Evolutionary conservation across 2,113 vertebrate genomes (phyloP).

Genomic region (Mobula birostris): DNA sequence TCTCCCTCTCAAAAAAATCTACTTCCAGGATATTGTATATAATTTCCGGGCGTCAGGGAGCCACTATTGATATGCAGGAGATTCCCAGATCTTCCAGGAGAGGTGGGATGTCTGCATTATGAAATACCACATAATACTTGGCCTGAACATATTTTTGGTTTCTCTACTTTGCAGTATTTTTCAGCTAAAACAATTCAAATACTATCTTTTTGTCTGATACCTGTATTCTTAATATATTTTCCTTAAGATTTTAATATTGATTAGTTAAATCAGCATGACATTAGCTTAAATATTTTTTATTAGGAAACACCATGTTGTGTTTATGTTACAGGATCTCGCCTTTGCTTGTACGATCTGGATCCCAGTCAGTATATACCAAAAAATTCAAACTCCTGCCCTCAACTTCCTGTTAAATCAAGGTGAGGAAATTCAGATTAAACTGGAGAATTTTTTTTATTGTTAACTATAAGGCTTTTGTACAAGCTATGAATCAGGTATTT

Average conservation of each 20-base stretch:
- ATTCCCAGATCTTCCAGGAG: too few species aligned
- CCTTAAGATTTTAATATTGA: background rate
- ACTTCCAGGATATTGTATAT: too few species aligned
- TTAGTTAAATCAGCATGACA: background rate
- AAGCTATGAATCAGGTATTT: background rate
- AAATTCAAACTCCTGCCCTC: conserved; percentile 75
- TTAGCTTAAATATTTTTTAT: background rate
- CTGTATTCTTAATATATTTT: background rate
- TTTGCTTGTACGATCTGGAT: conserved; percentile 81
- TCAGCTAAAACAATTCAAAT: background rate
- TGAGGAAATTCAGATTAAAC: conserved; percentile 47
- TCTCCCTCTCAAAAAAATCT: too few species aligned
- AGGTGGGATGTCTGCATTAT: too few species aligned
- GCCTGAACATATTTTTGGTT: background rate
- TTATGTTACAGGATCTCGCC: conserved; percentile 65
- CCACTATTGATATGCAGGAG: too few species aligned
- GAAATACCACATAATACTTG: background rate
- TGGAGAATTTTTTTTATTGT: too few species aligned
- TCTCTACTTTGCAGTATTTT: background rate
- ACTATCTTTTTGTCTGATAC: background rate
- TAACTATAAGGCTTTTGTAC: background rate
- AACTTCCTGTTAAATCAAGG: conserved; percentile 90
- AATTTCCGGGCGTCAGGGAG: too few species aligned
- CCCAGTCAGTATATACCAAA: conserved; percentile 72
- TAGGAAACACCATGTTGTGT: background rate